These are phyloP conservation scores for Neotragus pygmaeus DNA, from an alignment of 2,113 vertebrate genomes.

Conservation along the genomic window DNA sequence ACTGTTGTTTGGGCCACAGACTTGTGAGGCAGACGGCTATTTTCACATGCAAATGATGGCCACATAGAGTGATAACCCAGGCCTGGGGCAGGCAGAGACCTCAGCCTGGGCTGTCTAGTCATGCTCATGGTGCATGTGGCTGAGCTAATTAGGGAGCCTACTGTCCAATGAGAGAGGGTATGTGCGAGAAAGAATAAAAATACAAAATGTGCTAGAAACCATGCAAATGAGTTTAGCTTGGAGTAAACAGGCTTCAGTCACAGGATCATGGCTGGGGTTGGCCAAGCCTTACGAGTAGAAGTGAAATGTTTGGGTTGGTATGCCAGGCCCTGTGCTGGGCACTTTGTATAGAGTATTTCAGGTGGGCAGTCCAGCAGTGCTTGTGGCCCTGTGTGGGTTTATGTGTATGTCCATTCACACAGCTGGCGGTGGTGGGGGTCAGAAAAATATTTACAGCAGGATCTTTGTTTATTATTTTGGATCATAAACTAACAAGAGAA, in stretches of 20 bases:
- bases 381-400: background rate
- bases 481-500: background rate
- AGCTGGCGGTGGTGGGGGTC: background rate
- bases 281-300: background rate
- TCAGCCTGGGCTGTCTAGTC: background rate
- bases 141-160: background rate
- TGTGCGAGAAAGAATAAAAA: background rate
- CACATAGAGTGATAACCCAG: background rate
- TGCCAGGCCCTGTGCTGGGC: background rate
- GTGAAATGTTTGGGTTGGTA: background rate
- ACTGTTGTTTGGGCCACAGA: background rate
- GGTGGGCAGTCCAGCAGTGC: background rate
- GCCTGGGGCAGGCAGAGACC: background rate
- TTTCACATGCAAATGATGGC: background rate
- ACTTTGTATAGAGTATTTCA: background rate
- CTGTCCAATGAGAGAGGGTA: background rate
- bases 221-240: background rate
- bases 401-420: background rate
- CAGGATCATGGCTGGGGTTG: background rate
- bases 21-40: background rate
- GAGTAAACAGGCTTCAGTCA: background rate
- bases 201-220: background rate
- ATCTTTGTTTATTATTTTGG: background rate
- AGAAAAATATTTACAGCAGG: background rate
- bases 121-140: rapidly evolving